Conservation (phyloP, 2,113 vertebrate species). For the Tinamus guttatus region DNA sequence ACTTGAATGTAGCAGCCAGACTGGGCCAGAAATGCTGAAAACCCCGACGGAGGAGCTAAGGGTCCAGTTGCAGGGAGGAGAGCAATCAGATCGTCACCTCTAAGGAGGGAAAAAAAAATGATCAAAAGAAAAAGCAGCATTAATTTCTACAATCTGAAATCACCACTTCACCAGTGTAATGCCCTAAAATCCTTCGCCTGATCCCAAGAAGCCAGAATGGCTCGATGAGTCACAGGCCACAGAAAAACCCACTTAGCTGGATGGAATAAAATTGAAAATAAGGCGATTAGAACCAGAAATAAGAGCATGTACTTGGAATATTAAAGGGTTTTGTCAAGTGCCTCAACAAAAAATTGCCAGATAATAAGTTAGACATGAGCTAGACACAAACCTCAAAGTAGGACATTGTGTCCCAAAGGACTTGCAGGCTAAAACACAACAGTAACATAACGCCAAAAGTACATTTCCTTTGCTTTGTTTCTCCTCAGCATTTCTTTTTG, state of each 20-base stretch:
- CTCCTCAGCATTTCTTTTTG: not conserved
- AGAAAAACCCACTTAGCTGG: not conserved
- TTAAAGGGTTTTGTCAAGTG: not conserved
- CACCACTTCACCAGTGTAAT: not conserved
- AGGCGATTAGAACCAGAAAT: not conserved
- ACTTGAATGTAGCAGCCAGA: rapidly evolving
- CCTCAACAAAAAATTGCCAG: not conserved
- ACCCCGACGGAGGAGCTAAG: rapidly evolving
- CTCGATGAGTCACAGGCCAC: not conserved
- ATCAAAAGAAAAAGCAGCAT: not conserved
- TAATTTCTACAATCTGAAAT: constrained; percentile 1
- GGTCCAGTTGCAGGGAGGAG: not conserved
- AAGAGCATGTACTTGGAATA: not conserved
- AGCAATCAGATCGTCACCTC: not conserved
- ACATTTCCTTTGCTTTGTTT: not conserved
- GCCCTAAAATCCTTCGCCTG: not conserved
- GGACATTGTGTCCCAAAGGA: not conserved
- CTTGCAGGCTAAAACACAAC: not conserved
- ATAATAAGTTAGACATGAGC: not conserved
- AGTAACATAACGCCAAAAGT: not conserved
- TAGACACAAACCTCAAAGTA: not conserved
- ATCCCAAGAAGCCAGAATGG: constrained; percentile 7
- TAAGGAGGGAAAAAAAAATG: not conserved
- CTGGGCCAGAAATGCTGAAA: rapidly evolving
- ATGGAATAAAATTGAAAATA: not conserved